Base-by-base conservation (phyloP, 92 coral and sea anemone genomes). In the Heteractis magnifica region DNA sequence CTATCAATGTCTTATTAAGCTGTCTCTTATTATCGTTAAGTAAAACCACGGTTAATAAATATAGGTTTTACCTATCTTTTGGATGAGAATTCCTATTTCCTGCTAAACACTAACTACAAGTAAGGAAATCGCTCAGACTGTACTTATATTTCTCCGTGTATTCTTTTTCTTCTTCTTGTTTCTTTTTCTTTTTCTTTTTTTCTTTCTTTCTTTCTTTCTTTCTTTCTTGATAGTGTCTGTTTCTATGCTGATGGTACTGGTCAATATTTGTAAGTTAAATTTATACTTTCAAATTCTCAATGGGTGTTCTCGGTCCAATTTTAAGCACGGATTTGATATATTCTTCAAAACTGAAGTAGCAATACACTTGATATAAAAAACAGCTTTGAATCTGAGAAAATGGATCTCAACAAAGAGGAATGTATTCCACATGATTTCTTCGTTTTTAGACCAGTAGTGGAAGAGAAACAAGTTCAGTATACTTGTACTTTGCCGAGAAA, bases 1-100 rank as follows among this genome's bases (percentile, higher is more conserved):
- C 44, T 68, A 68, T 68, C 73, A 68, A 68, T 68, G 14, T 68
- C 73, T 68, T 68, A 68, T 68, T 68, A 68, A 20, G 14, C 73
- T 68, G 73, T 68, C 73, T 64, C 8, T 19, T 20, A 5, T 18
- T 16, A 10, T 64, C 26, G 10, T 19, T 23, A n/a, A 5, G 49
- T 48, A 68, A 68, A 26, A 4, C 44, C 44, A 34, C 44, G 44
- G 44, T 34, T 34, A 34, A 34, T 34, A 34, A 34, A 34, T 34
- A 34, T 34, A 34, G 44, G 44, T 34, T 34, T 34, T 34, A 34
- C 44, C 44, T 34, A 34, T 34, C 44, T 34, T 34, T 34, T 34
- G 44, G 44, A 34, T 34, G 2, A 34, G 44, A 34, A 34, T 34
- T 34, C 44, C 44, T 34, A 34, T 34, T 34, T 34, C 44, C 44